Conservation (phyloP, 2,888 invertebrate species). For the Oscheius sp. region DNA sequence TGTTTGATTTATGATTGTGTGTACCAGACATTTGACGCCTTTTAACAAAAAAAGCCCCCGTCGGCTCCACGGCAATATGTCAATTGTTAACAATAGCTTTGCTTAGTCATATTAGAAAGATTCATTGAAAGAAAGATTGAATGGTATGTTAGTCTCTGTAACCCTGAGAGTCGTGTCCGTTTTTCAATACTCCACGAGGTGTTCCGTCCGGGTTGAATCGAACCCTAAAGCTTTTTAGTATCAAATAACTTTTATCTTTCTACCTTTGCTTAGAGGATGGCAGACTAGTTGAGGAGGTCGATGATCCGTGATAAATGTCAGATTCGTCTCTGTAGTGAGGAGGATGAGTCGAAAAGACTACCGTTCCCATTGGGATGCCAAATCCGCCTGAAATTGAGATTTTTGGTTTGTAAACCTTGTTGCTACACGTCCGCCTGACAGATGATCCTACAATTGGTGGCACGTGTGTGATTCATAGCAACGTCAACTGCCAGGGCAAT, state of each 20-base stretch:
- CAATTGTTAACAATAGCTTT: no score
- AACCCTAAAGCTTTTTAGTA: conserved; percentile 48
- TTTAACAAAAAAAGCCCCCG: no score
- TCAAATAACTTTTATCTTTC: not conserved
- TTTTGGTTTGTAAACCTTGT: not conserved
- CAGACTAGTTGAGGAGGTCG: conserved; percentile 57
- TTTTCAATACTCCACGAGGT: conserved; percentile 71
- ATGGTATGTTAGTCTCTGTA: conserved; percentile 36
- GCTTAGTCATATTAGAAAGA: not conserved
- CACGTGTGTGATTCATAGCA: no score
- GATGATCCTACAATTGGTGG: no score
- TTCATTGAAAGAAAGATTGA: conserved; percentile 12
- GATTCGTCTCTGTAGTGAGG: conserved; percentile 67
- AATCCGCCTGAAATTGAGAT: conserved; percentile 67
- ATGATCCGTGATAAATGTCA: conserved; percentile 62
- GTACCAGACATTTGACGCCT: no score
- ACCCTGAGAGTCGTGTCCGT: conserved; percentile 48
- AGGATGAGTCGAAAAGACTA: conserved; percentile 72
- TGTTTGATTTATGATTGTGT: no score
- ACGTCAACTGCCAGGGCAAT: no score
- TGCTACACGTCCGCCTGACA: no score
- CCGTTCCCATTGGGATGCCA: conserved; percentile 71
- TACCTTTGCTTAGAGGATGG: conserved; percentile 58
- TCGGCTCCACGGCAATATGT: no score
- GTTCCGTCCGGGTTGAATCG: conserved; percentile 73